Evolutionary conservation across 1,140 invertebrate genomes (phyloP), one percentile per base, ranked within the genome.

Genomic region (Mylabris phalerata): DNA sequence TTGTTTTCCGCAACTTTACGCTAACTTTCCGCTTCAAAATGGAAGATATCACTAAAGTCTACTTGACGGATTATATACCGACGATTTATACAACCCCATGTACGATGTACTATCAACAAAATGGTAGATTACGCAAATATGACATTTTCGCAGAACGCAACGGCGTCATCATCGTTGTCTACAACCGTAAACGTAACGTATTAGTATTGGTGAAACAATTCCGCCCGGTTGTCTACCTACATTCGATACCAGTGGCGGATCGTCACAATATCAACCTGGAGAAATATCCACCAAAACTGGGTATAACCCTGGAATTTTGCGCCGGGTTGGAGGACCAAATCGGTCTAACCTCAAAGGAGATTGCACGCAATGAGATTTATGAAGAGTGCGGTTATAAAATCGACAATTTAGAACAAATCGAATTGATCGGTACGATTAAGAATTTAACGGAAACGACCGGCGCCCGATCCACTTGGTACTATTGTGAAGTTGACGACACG

Each of bases 371-470:
- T 63, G 95, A 98, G 75, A 80, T 98, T 0, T 67, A 88, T 5
- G 95, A 98, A 75, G 95, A 98, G 75, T 96, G 93, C 77, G 95
- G 95, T 3, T 98, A 96, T 77, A 79, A 92, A 69, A 90, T 85
- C 2, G 79, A 84, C 3, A 77, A 83, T n/a, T 79, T 98, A 42
- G 82, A 85, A 42, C 57, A 54, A 50, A 58, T 67, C 13, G 82
- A 85, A 46, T 57, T 49, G 48, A 55, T 67, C 11, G 46, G 47
- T 1, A 51, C 78, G 96, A 50, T 83, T 84, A 58, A 82, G 82
- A 24, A 94, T 84, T 67, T 86, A 88, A 90, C 92, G 32, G 82
- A 85, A 25, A 81, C 84, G 2, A 79, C 82, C 43, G 91, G 90
- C 26, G 79, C 87, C 2, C 72, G 80, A 24, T 87, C 90, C 71